Evolutionary conservation across 2,113 vertebrate genomes (phyloP), one percentile per base, ranked within the genome.

Genomic region (Setophaga petechia): DNA sequence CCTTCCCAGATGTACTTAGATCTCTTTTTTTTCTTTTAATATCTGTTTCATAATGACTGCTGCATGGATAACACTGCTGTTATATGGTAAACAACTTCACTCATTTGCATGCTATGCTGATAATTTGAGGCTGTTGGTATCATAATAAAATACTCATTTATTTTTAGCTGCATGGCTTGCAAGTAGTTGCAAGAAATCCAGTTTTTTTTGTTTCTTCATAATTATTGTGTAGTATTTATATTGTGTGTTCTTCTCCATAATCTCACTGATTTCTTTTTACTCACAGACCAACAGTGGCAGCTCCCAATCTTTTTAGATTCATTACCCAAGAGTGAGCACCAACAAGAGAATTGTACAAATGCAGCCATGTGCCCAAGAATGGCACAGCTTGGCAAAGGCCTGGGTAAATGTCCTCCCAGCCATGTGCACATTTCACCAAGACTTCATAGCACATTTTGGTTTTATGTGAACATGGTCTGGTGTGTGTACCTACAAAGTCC

Each of bases 341-440:
- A 43, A 31, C 4, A 43, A 65, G 69, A 37, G 43, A 52, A 51
- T 6, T 58, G n/a, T 25, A 31, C 25, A 27, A 31, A 58, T 28
- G 23, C 13, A 54, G 3, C 46, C 27, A 2, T 8, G 44, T 41
- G 31, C 37, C 11, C 69, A 37, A n/a, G 72, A 37, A 55, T 28
- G 39, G 30, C 52, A 47, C 57, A 25, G 81, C 13, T 22, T 78
- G 67, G 52, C 39, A 78, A n/a, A 65, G 66, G 22, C 54, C 37
- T 37, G 4, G 28, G 31, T 37, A 23, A 71, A 57, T 39, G 41
- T 68, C 47, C 57, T 67, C 0, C 44, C 25, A 46, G 44, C 66
- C 62, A 31, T 5, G 3, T 10, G 17, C 10, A n/a, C 1, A 0
- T 76, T 76, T 81, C 23, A 15, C 27, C 22, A n/a, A 33, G 49